Percentiles rank a stretch among this genome's conserved stretches.
Conservation (phyloP, 2,113 vertebrate species). For the Rhipidura dahli region DNA sequence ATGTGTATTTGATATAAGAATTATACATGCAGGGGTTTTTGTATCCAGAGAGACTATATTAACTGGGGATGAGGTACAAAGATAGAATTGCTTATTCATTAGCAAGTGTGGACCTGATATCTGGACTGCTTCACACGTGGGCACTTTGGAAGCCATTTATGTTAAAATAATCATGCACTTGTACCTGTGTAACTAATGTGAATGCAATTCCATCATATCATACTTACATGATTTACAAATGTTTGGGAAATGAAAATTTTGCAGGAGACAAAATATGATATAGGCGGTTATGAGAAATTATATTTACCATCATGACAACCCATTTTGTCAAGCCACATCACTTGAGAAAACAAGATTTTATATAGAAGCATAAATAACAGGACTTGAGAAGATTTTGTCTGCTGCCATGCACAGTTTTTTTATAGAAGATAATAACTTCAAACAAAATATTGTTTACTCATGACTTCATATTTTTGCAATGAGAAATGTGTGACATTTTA, state of each 20-base stretch:
- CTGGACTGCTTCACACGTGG: background rate
- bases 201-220: background rate
- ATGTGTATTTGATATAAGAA: background rate
- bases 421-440: background rate
- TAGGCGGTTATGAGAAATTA: background rate
- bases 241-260: background rate
- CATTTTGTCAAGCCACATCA: background rate
- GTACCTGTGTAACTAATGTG: background rate
- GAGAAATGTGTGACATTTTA: background rate
- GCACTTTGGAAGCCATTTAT: background rate
- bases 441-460: background rate
- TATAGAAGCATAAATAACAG: background rate
- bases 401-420: background rate
- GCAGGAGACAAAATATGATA: background rate
- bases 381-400: background rate
- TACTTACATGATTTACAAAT: background rate
- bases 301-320: background rate
- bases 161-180: background rate
- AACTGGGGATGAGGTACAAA: background rate
- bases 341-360: background rate
- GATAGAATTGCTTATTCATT: background rate
- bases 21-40: background rate
- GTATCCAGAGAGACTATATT: background rate
- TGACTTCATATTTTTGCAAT: background rate
- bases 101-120: background rate